Percentiles rank a stretch among this genome's conserved stretches.
Evolutionary conservation across 1,140 invertebrate species (phyloP).

Genomic region (Camponotus vicinus): DNA sequence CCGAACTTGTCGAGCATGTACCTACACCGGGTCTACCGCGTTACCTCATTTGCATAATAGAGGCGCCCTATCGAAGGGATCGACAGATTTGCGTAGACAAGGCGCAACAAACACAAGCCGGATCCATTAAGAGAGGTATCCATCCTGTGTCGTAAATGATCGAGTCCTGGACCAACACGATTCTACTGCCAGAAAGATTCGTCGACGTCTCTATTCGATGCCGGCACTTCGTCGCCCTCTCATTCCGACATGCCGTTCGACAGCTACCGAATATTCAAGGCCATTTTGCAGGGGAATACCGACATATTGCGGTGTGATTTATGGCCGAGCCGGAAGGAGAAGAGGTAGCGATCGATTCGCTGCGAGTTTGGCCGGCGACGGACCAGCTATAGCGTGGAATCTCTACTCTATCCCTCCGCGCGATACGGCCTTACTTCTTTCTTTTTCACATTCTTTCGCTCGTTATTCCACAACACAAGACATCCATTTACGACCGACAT

Average conservation of each 20-base stretch:
- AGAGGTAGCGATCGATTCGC: conserved; percentile 64
- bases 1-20: conserved; percentile 47
- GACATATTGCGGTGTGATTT: conserved; percentile 74
- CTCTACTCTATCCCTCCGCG: conserved; percentile 45
- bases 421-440: conserved; percentile 30
- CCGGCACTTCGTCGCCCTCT: conserved; percentile 6
- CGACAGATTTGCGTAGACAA: conserved; percentile 65
- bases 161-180: conserved; percentile 46
- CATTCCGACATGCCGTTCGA: conserved; percentile 17
- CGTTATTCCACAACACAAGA: conserved; percentile 62
- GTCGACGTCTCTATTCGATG: conserved; percentile 1
- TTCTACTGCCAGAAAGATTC: conserved; percentile 10
- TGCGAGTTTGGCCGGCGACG: conserved; percentile 51
- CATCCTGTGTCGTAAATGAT: conserved; percentile 65
- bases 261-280: conserved; percentile 70
- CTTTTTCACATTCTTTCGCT: conserved; percentile 53
- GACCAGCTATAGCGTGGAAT: conserved; percentile 54
- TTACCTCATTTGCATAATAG: conserved; percentile 76
- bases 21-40: conserved; percentile 32
- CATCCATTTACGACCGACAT: conserved; percentile 62
- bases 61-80: conserved; percentile 60
- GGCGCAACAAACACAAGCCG: conserved; percentile 50
- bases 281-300: conserved; percentile 57
- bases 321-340: conserved; percentile 52
- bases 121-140: conserved; percentile 70